Evolutionary conservation across 92 coral and sea anemone genomes (phyloP).

Genomic region (Umimayanthus chanpuru): DNA sequence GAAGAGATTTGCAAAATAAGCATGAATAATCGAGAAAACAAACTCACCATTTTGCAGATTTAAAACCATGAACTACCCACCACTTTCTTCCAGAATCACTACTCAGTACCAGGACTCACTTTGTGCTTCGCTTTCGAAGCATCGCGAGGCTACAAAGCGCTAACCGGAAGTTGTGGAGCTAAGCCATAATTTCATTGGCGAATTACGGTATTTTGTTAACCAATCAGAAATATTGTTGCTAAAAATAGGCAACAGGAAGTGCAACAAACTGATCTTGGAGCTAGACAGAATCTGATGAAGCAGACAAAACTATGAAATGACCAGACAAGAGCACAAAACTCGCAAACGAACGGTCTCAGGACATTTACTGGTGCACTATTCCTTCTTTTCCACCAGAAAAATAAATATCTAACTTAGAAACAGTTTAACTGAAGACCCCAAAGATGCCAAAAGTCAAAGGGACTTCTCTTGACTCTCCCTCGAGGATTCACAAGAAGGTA

Average conservation of each 20-base stretch:
- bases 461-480: slow-evolving; percentile 51
- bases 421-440: not conserved
- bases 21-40: not conserved
- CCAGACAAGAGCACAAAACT: not conserved
- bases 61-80: not conserved
- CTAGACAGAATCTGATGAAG: slow-evolving; percentile 36
- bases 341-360: not conserved
- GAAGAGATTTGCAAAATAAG: not conserved
- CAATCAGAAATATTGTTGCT: slow-evolving; percentile 68
- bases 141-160: slow-evolving; percentile 66
- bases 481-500: slow-evolving; percentile 76
- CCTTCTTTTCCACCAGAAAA: not conserved
- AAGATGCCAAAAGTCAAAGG: slow-evolving; percentile 82
- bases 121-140: not conserved
- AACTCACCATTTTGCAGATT: slow-evolving; percentile 58
- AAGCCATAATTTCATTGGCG: slow-evolving; percentile 46
- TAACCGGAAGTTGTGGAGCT: slow-evolving; percentile 62
- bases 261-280: slow-evolving; percentile 43
- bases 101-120: not conserved
- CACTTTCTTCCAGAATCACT: not conserved
- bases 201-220: slow-evolving; percentile 32
- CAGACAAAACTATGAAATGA: slow-evolving; percentile 29
- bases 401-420: not conserved
- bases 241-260: slow-evolving; percentile 84
- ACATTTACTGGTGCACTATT: not conserved